Conservation (phyloP, 2,113 vertebrate species). For the Bufo bufo region DNA sequence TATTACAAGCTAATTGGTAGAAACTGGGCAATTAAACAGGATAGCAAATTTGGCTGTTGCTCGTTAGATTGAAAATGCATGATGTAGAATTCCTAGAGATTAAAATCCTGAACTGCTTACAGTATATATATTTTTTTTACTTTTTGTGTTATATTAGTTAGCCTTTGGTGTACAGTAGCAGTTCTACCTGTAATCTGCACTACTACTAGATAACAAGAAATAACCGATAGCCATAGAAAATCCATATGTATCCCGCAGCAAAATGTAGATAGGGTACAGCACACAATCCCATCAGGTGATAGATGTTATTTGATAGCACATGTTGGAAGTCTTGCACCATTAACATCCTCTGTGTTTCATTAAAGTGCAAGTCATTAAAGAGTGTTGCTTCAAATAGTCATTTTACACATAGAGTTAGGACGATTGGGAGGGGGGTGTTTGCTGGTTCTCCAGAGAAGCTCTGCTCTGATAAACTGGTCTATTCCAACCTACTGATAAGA, state of each 20-base stretch:
- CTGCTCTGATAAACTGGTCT: too few relatives aligned
- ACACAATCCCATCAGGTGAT: background rate
- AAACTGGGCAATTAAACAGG: constrained; percentile 31
- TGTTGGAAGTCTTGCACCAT: background rate
- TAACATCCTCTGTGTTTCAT: background rate
- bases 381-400: background rate
- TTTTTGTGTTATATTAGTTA: background rate
- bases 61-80: constrained; percentile 6
- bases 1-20: constrained; percentile 46
- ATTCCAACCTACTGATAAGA: too few relatives aligned
- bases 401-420: background rate
- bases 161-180: background rate
- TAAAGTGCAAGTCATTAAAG: background rate
- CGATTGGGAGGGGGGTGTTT: background rate
- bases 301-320: background rate
- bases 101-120: background rate
- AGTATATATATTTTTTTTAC: background rate
- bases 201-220: background rate
- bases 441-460: background rate
- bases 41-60: background rate
- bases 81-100: constrained; percentile 8
- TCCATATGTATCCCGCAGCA: background rate
- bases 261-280: background rate
- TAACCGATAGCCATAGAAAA: background rate
- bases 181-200: background rate